These are phyloP conservation scores for Uropetala carovei DNA, from an alignment of 2,888 invertebrate genomes.

Conservation along the genomic window DNA sequence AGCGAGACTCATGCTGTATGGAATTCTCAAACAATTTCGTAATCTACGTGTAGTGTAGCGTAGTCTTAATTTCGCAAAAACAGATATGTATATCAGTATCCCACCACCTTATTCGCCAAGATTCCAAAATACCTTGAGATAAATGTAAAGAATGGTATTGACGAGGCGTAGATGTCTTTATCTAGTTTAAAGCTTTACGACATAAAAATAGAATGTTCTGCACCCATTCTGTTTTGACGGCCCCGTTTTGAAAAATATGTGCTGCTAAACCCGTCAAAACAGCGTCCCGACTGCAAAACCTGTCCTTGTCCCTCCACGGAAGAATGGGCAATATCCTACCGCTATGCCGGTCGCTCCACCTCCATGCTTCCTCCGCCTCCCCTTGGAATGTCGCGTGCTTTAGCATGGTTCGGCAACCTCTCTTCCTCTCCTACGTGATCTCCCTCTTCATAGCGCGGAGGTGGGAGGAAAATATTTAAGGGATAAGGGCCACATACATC, in stretches of 20 bases:
- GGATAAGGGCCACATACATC: constrained; percentile 26
- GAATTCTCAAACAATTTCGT: too few species aligned
- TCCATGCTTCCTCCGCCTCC: background rate
- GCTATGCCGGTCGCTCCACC: constrained; percentile 45
- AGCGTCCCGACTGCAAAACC: constrained; percentile 38
- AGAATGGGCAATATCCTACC: constrained; percentile 54
- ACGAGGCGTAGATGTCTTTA: constrained; percentile 7
- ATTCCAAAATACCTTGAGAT: too few species aligned
- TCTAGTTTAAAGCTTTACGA: background rate
- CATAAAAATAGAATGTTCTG: constrained; percentile 35
- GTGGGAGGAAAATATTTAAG: background rate
- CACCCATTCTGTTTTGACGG: constrained; percentile 51
- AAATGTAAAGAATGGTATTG: too few species aligned
- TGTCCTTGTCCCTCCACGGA: constrained; percentile 28
- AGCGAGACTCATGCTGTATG: too few species aligned
- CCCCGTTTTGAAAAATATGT: constrained; percentile 32
- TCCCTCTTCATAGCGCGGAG: background rate
- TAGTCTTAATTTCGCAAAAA: too few species aligned
- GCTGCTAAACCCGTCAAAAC: constrained; percentile 63
- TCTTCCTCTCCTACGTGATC: background rate
- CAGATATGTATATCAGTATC: too few species aligned
- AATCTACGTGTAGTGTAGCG: too few species aligned
- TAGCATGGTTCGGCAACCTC: constrained; percentile 55
- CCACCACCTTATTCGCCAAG: too few species aligned
- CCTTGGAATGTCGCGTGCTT: constrained; percentile 54